Evolutionary conservation across 1,140 invertebrate species (phyloP), one percentile per base, ranked within the genome.

Genomic region (Sycophila sp.): DNA sequence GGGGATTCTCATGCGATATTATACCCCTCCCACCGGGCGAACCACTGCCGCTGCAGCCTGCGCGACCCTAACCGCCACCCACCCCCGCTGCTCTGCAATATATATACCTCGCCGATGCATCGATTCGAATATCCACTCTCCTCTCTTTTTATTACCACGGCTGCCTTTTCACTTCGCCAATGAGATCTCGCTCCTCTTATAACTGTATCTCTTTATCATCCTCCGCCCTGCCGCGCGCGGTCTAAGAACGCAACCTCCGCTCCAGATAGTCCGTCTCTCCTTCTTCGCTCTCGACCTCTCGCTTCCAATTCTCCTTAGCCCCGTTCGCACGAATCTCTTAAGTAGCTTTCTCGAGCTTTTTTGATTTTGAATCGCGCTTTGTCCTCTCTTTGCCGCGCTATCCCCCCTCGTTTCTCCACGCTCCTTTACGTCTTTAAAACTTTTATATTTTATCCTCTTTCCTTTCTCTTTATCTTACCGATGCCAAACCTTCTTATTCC

Each of bases 1-100:
- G 56, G 11, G 30, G 26, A 81, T 81, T 81, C 80, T 80, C 77
- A 80, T 80, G 78, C 79, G 77, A 82, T 80, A 66, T 66, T 80
- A 82, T 80, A 81, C 75, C 58, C 63, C 34, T 34, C 28, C 49
- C 69, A 72, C 73, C 47, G 42, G 24, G 42, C 66, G 64, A 73
- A 66, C 73, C 72, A 55, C 70, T 75, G 19, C 58, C 24, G 42
- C 45, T 15, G n/a, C n/a, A n/a, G n/a, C n/a, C n/a, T n/a, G n/a
- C n/a, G n/a, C n/a, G n/a, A n/a, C n/a, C n/a, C n/a, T n/a, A n/a
- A n/a, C n/a, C n/a, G n/a, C n/a, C n/a, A n/a, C n/a, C n/a, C n/a
- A n/a, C 15, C 49, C 32, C 24, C 30, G 63, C 60, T 51, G 40
- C 71, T 55, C 73, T 72, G 63, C 63, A 66, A 66, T 66, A 66